Conservation (phyloP, 35 echinoderm and acorn worm species). For the Ophiothrix spiculata region DNA sequence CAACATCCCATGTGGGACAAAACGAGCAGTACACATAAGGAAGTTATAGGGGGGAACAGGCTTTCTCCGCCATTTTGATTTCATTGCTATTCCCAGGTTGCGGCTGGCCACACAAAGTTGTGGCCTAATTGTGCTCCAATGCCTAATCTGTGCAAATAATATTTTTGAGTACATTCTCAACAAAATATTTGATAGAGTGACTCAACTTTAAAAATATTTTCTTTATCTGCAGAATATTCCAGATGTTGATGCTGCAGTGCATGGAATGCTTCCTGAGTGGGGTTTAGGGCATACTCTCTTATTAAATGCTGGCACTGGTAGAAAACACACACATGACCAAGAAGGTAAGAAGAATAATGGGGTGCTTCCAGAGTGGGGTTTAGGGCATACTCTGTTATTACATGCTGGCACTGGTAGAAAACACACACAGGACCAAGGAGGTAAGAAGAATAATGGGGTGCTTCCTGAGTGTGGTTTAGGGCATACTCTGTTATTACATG, state of each 20-base stretch:
- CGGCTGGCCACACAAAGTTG: too few relatives aligned
- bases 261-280: conserved; percentile 59
- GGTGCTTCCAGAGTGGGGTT: conserved; percentile 60
- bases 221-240: conserved; percentile 18
- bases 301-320: conserved; percentile 67
- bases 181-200: too few relatives aligned
- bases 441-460: conserved; percentile 47
- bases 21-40: too few relatives aligned
- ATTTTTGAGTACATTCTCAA: too few relatives aligned
- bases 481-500: conserved; percentile 52
- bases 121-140: too few relatives aligned
- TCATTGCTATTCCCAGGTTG: too few relatives aligned
- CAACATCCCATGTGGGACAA: too few relatives aligned
- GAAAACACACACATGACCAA: conserved; percentile 35
- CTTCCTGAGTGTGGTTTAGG: conserved; percentile 68
- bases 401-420: conserved; percentile 71
- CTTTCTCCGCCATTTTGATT: too few relatives aligned
- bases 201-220: conserved; percentile 7
- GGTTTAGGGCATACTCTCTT: conserved; percentile 60
- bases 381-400: conserved; percentile 54
- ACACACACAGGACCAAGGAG: conserved; percentile 39
- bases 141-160: too few relatives aligned
- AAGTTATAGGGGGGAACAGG: too few relatives aligned
- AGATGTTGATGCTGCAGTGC: conserved; percentile 27
- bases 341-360: conserved; percentile 54